Evolutionary conservation across 2,113 vertebrate species (phyloP), one percentile per base, ranked within the genome.

Genomic region (Lates calcarifer): DNA sequence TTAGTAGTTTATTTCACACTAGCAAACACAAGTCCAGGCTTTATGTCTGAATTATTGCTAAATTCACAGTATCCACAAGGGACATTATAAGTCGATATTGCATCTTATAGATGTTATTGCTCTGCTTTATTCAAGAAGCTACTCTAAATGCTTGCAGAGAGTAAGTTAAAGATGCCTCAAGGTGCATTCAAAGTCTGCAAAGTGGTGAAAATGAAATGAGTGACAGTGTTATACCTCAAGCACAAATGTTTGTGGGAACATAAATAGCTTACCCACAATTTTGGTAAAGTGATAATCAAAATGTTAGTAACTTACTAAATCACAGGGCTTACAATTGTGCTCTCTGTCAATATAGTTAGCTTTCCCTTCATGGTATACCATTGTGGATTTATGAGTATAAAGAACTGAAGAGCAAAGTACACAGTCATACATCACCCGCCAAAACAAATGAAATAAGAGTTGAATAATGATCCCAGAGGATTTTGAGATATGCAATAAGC

Each of bases 401-500:
- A 5, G 12, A 4, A 28, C 3, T 15, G 35, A 35, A 57, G 74
- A 80, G 43, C 33, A 13, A 58, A 43, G 20, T 20, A 7, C 10
- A 15, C 63, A 5, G 31, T 83, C 77, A 78, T 82, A 67, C 51
- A 83, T 87, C 77, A 79, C 2, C 57, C 77, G 29, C 71, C 41
- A 61, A 67, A 78, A 81, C 41, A 79, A 79, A 90, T 77, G 20
- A 82, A 77, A 83, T 43, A 2, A 83, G 5, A 62, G 45, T 20
- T 80, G 78, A 87, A 72, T 75, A 71, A 87, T 86, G 77, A 84
- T 67, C 55, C 35, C 41, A 0, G 9, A 71, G 56, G 60, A 72
- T 79, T 81, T 47, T 53, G 53, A 83, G 77, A 80, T 56, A 61
- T 57, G 62, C 64, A 72, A 63, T 58, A n/a, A 77, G 41, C 47